phyloP scores from a whole-genome alignment of 2,797 vertebrate genomes.

The Xenops minutus region DNA sequence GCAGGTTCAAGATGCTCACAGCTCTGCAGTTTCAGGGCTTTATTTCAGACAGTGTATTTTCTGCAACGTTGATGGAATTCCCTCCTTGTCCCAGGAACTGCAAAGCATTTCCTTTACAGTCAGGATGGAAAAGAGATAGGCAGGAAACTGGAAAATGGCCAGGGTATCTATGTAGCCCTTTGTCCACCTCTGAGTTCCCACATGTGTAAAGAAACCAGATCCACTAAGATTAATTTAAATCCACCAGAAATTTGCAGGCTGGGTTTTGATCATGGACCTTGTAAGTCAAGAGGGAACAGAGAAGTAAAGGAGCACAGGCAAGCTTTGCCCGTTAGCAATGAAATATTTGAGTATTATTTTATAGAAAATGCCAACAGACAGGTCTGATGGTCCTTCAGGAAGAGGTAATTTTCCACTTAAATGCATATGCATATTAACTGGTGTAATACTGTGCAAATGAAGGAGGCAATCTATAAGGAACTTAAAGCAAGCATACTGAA shows the following conservation, averaged over 20 bases:
- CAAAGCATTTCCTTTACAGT: not conserved
- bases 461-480: slow-evolving; percentile 23
- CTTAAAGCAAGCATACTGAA: slow-evolving; percentile 7
- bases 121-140: not conserved
- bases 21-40: not conserved
- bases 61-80: not conserved
- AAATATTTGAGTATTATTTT: not conserved
- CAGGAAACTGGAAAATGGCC: not conserved
- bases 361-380: slow-evolving; percentile 34
- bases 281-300: not conserved
- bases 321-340: not conserved
- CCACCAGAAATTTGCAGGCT: not conserved
- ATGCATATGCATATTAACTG: slow-evolving; percentile 63
- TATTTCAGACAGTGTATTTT: not conserved
- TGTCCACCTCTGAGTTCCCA: not conserved
- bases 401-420: slow-evolving; percentile 67
- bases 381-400: slow-evolving; percentile 44
- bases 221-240: not conserved
- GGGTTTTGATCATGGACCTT: not conserved
- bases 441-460: slow-evolving; percentile 29
- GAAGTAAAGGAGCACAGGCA: not conserved
- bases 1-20: not conserved
- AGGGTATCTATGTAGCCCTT: not conserved
- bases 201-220: not conserved
- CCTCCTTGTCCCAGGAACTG: not conserved